These are phyloP conservation scores for Dendrolimus punctatus DNA, from an alignment of 1,140 invertebrate species.

Conservation along the genomic window DNA sequence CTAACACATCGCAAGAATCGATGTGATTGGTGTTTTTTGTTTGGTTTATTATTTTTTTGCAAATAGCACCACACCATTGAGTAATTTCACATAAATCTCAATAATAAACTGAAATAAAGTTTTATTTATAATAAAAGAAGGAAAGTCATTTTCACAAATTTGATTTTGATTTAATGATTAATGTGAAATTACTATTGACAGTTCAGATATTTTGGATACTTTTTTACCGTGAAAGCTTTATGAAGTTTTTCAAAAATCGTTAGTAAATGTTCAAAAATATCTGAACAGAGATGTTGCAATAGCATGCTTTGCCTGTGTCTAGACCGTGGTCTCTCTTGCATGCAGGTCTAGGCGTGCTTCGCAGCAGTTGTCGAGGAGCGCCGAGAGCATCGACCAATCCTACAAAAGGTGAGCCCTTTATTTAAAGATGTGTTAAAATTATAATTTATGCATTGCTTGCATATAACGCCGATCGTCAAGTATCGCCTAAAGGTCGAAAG, in stretches of 20 bases:
- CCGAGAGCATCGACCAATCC: conserved; percentile 72
- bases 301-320: conserved; percentile 58
- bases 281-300: conserved; percentile 6
- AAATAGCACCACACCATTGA: no score
- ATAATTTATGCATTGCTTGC: background rate
- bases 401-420: conserved; percentile 47
- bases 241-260: no score
- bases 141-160: no score
- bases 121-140: no score
- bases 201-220: no score
- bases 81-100: no score
- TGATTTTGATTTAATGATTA: no score
- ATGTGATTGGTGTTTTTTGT: conserved; percentile 24
- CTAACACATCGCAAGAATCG: conserved; percentile 28
- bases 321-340: conserved; percentile 61
- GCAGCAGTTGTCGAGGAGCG: conserved; percentile 81
- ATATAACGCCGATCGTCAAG: background rate
- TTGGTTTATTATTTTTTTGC: conserved; percentile 18
- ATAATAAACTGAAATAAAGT: no score
- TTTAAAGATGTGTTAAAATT: background rate
- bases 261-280: background rate
- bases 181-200: no score
- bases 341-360: conserved; percentile 85
- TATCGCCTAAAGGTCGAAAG: no score
- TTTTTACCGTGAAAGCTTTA: no score